Evolutionary conservation across 2,797 vertebrate species (phyloP), one percentile per base, ranked within the genome.

Genomic region (Rhinoraja longicauda): DNA sequence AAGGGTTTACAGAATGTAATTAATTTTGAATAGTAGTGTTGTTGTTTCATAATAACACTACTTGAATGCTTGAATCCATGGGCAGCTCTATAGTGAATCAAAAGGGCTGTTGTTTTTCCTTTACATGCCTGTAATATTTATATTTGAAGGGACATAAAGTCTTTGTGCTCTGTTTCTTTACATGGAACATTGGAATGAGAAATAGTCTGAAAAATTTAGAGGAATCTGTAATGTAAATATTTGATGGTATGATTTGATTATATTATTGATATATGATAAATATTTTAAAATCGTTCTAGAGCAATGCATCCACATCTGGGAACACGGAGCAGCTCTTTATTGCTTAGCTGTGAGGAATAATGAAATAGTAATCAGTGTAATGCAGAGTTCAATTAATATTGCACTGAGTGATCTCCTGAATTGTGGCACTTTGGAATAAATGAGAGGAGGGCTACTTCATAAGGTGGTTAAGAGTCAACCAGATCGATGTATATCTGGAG

Each of bases 21-120:
- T 92, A 53, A 53, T 91, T 53, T 75, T 92, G 39, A 57, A 92
- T 75, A 92, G 24, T 70, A 92, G 90, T 45, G 70, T 73, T 92
- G 67, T 75, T 73, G 70, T 57, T 92, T 53, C 10, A 17, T n/a
- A 64, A 91, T 53, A 45, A 29, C 53, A 53, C 90, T 91, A 73
- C 91, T 90, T 91, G 36, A 29, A 73, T 53, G 70, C 10, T 21
- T 29, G 39, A 6, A 45, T 53, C 67, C 29, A 8, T 17, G 26
- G 32, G 90, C 36, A 45, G 36, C 24, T 92, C 32, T 91, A 70
- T 13, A 73, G 67, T 91, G 24, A 24, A 73, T 91, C 70, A 92
- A 75, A 75, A 53, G 36, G 53, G 39, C 90, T 92, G 6, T 91
- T 70, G 39, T 91, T 59, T 70, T 72, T 59, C 17, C 6, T n/a